A percentile compares a stretch with the other conserved stretches of the same genome.
Evolutionary conservation across 2,888 invertebrate species (phyloP).

Genomic region (Phortica okadai): DNA sequence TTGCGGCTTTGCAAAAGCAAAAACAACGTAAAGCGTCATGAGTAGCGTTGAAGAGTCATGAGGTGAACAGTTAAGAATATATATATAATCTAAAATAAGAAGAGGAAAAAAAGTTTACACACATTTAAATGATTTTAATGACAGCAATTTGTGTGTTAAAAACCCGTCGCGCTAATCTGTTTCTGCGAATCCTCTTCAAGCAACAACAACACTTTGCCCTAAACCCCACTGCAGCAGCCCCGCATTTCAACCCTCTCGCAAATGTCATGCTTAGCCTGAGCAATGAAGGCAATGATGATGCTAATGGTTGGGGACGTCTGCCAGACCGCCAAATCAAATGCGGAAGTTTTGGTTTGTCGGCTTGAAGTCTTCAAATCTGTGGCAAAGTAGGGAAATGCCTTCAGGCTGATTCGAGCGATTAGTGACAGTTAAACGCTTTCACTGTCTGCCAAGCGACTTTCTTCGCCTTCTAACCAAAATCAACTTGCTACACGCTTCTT

Average conservation of each 20-base stretch:
- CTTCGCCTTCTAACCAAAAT: neutral
- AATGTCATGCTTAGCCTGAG: slow-evolving; percentile 62
- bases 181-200: neutral
- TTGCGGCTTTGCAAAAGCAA: neutral
- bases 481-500: neutral
- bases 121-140: slow-evolving; percentile 69
- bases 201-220: neutral
- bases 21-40: neutral
- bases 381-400: neutral
- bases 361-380: neutral
- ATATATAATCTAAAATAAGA: neutral
- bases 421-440: slow-evolving; percentile 23
- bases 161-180: slow-evolving; percentile 64
- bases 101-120: slow-evolving; percentile 47
- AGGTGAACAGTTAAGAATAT: neutral
- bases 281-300: slow-evolving; percentile 15
- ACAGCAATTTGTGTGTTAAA: slow-evolving; percentile 66
- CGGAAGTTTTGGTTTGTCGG: slow-evolving; percentile 20
- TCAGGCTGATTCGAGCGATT: slow-evolving; percentile 7
- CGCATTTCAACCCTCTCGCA: neutral
- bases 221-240: neutral
- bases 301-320: neutral
- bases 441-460: slow-evolving; percentile 9
- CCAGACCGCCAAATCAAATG: slow-evolving; percentile 9
- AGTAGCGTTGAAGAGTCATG: neutral